Base-by-base conservation (phyloP, 2,797 vertebrate genomes). In the Diglossa cyanea region DNA sequence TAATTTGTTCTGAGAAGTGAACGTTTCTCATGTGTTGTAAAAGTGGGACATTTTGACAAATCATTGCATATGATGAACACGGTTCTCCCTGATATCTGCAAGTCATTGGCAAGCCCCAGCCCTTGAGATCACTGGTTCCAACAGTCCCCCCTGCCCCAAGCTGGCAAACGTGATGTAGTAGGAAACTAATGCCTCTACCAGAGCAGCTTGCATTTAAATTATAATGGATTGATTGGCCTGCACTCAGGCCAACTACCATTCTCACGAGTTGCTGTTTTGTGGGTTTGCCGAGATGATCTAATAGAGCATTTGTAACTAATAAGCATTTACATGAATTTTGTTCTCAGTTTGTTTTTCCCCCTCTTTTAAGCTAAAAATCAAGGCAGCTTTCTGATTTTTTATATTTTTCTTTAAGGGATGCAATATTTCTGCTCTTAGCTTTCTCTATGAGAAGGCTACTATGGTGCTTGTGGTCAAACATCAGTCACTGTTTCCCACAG, bases 201-300 rank as follows among this genome's bases (percentile, higher is more conserved):
- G 39, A 96, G 58, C 73, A 91, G 73, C 63, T 92, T 93, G 70
- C 57, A 13, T 73, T 90, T 93, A 84, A 84, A 94, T 92, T 61
- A 17, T 80, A 82, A 85, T 82, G 66, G 60, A 92, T 84, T 85
- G 74, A 79, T 80, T 96, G 86, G 63, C 81, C n/a, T 55, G 66
- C 4, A 6, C 35, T 85, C 47, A 44, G 66, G 60, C 76, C 86
- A 95, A 12, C 11, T 84, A 12, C 30, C 39, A 11, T 83, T 83
- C n/a, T 73, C 73, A 63, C 1, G 26, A 86, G 74, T 39, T 82
- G 33, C 40, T 93, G 8, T 86, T 88, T 72, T 78, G 15, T 20
- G 23, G 16, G 10, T 11, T 93, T 92, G 55, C 42, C 47, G 48
- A 58, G 25, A 47, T 71, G 66, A 95, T 50, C 40, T 48, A 86